Conservation (phyloP, 1,140 invertebrate species). For the Choristoneura fumiferana region DNA sequence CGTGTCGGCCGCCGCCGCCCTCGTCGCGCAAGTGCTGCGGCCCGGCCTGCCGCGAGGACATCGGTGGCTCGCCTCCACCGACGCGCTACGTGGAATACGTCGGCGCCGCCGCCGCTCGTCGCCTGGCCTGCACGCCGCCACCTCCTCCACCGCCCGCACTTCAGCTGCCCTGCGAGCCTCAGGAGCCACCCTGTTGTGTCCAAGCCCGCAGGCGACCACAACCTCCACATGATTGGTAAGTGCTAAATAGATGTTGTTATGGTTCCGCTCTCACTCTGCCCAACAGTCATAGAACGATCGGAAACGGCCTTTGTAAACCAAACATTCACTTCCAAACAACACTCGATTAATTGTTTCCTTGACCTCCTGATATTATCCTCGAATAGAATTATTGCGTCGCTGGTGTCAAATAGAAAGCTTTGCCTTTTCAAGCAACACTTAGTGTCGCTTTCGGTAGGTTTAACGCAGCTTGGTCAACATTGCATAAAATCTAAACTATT, state of each 20-base stretch:
- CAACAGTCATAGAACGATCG: too few species aligned
- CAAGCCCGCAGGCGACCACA: constrained; percentile 76
- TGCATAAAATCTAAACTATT: too few species aligned
- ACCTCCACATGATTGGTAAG: constrained; percentile 82
- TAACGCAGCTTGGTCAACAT: too few species aligned
- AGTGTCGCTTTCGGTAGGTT: too few species aligned
- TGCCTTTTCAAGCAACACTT: too few species aligned
- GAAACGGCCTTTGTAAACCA: too few species aligned
- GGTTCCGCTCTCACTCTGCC: too few species aligned
- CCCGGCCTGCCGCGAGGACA: constrained; percentile 75
- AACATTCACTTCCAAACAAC: too few species aligned
- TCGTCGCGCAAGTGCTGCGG: constrained; percentile 76
- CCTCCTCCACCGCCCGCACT: constrained; percentile 73
- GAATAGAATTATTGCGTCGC: too few species aligned
- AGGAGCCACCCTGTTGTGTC: constrained; percentile 77
- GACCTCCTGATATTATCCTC: too few species aligned
- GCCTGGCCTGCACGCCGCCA: constrained; percentile 81
- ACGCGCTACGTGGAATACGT: constrained; percentile 80
- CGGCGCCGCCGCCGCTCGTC: constrained; percentile 77
- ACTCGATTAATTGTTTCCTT: too few species aligned
- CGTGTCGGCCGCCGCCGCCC: constrained; percentile 76
- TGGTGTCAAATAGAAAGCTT: too few species aligned
- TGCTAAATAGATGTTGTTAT: constrained; percentile 33
- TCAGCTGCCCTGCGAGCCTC: constrained; percentile 75
- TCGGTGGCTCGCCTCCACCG: constrained; percentile 72